Evolutionary conservation across 2,888 invertebrate genomes (phyloP).

Genomic region (Sinotaia quadrata): DNA sequence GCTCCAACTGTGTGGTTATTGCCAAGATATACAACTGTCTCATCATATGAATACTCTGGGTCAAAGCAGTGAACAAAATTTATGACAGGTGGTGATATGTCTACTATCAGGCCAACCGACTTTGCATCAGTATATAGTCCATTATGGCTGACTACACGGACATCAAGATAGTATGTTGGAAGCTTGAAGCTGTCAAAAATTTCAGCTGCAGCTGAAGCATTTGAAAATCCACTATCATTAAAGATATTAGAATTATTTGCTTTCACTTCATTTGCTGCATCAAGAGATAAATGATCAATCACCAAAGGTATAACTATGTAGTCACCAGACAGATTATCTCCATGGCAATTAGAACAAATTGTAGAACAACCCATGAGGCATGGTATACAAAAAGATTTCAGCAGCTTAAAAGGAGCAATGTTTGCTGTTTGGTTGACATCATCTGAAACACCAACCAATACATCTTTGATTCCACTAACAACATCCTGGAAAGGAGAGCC

Average conservation of each 20-base stretch:
- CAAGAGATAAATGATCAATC: neutral
- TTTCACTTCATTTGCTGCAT: constrained; percentile 14
- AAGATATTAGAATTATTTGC: constrained; percentile 3
- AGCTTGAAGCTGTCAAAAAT: constrained; percentile 6
- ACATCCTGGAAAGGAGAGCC: constrained; percentile 33
- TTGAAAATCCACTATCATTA: too few relatives aligned
- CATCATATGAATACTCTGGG: constrained; percentile 47
- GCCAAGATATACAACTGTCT: constrained; percentile 44
- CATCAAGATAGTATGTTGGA: constrained; percentile 45
- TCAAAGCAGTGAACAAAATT: constrained; percentile 49
- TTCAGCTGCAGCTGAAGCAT: neutral
- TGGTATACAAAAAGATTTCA: constrained; percentile 13
- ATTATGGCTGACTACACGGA: constrained; percentile 46
- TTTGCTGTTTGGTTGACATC: constrained; percentile 10
- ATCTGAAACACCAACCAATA: constrained; percentile 14
- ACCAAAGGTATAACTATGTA: neutral
- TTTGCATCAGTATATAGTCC: constrained; percentile 39
- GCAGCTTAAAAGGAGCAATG: constrained; percentile 2
- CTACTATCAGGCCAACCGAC: constrained; percentile 49
- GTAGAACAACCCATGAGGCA: neutral
- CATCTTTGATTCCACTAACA: constrained; percentile 32
- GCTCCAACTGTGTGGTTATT: constrained; percentile 46
- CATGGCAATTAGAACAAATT: constrained; percentile 1
- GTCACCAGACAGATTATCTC: neutral
- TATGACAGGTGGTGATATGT: constrained; percentile 45